Base-by-base conservation (phyloP, 1,140 invertebrate species). In the Drosophila oshimai region DNA sequence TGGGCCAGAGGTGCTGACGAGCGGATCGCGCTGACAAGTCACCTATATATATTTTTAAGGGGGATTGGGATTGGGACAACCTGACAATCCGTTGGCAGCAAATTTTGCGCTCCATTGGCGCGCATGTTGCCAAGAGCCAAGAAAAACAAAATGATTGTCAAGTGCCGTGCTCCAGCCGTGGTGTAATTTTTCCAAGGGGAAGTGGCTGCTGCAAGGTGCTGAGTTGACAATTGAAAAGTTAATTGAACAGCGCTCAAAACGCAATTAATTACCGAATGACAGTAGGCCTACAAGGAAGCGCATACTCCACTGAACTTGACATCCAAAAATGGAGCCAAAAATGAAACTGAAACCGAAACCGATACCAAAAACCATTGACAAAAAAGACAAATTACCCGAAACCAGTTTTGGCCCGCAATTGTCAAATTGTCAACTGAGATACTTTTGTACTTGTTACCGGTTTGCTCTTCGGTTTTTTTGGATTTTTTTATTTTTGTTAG, bases 251-350 rank as follows among this genome's bases (percentile, higher is more conserved):
- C 62, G 20, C 51, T 34, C 57, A 57, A 87, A 65, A 41, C 29
- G 49, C 60, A 73, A 74, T 74, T 74, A 74, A 74, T 74, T 73
- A 74, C 50, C 46, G 28, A 18, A 15, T 6, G 26, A 22, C 7
- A 15, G 37, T 75, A 86, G 80, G 81, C 80, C 61, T 72, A 87
- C 61, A 72, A 86, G 80, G 80, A 86, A 87, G 81, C 81, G 72
- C 36, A 18, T 13, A 24, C 36, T 33, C 41, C 34, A 61, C 15
- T 74, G 79, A 83, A 83, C 79, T 83, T 73, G 68, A 72, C 70
- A 72, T 62, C 55, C 41, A 72, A 62, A 67, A 53, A 20, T 26
- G n/a, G 22, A 45, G 45, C 13, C 20, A 33, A 73, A 67, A 71
- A 13, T 10, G 50, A 69, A 47, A 17, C 24, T 15, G 29, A 60